Percentiles rank a stretch among this genome's conserved stretches.
Evolutionary conservation across 2,113 vertebrate species (phyloP).

Genomic region (Aramus guarauna): DNA sequence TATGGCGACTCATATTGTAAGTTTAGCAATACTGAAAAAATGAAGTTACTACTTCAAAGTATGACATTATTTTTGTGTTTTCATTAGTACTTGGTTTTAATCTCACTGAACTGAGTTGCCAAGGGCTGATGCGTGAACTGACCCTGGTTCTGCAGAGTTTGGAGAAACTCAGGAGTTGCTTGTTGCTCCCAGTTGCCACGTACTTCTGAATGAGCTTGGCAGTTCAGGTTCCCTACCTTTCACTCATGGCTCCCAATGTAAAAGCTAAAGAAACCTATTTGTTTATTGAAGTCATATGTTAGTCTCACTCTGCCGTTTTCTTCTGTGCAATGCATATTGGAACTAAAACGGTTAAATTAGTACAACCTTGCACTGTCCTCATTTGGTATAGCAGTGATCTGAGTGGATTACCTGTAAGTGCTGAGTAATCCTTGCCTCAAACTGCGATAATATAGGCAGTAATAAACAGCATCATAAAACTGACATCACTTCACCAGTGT

Average conservation of each 20-base stretch:
- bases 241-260: neutral
- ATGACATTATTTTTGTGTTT: neutral
- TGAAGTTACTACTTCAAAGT: neutral
- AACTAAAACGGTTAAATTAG: conserved; percentile 17
- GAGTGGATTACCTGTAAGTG: conserved; percentile 46
- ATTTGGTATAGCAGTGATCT: conserved; percentile 21
- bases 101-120: neutral
- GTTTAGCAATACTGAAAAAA: neutral
- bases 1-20: neutral
- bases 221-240: neutral
- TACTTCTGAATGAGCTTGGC: neutral
- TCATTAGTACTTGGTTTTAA: neutral
- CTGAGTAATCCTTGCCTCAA: conserved; percentile 48
- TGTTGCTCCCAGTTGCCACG: neutral
- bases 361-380: conserved; percentile 13
- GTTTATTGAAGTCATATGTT: neutral
- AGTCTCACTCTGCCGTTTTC: neutral
- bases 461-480: conserved; percentile 63
- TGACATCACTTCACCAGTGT: conserved; percentile 42
- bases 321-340: neutral
- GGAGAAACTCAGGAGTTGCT: neutral
- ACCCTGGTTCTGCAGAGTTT: neutral
- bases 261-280: neutral
- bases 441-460: conserved; percentile 32
- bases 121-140: neutral